phyloP scores from a whole-genome alignment of 2,888 invertebrate genomes.

The Idaea biselata region DNA sequence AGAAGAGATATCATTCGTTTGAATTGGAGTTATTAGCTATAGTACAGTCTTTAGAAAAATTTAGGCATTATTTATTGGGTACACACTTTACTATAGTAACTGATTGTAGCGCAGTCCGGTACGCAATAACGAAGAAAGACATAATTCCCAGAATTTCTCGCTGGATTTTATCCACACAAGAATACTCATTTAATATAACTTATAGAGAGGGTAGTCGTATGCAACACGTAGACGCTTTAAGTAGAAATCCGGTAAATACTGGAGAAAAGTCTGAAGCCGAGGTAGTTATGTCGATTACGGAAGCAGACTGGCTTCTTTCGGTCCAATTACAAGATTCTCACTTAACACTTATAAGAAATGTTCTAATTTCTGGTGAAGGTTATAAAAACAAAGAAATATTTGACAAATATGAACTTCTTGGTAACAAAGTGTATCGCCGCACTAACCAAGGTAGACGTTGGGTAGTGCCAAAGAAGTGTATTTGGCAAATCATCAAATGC shows the following conservation, averaged over 20 bases:
- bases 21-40: constrained; percentile 16
- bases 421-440: constrained; percentile 31
- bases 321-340: neutral
- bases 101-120: constrained; percentile 29
- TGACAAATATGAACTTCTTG: constrained; percentile 30
- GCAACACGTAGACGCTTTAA: constrained; percentile 28
- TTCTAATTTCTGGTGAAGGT: constrained; percentile 24
- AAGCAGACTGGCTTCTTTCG: constrained; percentile 4
- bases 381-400: constrained; percentile 27
- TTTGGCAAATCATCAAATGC: constrained; percentile 31
- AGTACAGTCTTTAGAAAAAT: constrained; percentile 30
- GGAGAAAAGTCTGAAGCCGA: too few species aligned
- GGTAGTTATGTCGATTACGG: too few species aligned
- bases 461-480: constrained; percentile 33
- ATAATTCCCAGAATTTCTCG: constrained; percentile 31
- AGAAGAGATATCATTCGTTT: constrained; percentile 17
- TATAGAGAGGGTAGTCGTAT: constrained; percentile 25
- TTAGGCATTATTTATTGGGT: constrained; percentile 35
- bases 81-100: constrained; percentile 24
- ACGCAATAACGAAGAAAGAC: constrained; percentile 29
- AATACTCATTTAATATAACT: constrained; percentile 24
- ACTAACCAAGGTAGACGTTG: constrained; percentile 33
- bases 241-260: constrained; percentile 18
- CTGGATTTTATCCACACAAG: constrained; percentile 31
- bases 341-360: constrained; percentile 8